Percentiles rank a stretch among this genome's conserved stretches.
Evolutionary conservation across 64 coral and sea anemone genomes (phyloP).

Genomic region (Stichodactyla mertensii): DNA sequence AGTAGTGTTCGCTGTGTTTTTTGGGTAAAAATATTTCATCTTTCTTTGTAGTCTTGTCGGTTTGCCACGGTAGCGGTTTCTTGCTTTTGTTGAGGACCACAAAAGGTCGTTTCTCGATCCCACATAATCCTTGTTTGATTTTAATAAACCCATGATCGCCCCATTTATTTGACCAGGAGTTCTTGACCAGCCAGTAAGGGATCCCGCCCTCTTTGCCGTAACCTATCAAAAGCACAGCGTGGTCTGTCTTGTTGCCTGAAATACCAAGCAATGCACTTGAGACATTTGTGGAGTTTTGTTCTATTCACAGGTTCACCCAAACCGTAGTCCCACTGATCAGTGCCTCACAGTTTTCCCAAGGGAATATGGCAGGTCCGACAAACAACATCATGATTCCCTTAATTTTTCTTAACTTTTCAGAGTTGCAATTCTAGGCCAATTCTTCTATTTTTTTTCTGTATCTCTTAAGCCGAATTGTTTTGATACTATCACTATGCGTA

Average conservation of each 20-base stretch:
- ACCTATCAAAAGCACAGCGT: slow-evolving; percentile 68
- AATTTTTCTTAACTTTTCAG: too few species aligned
- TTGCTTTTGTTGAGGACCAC: slow-evolving; percentile 61
- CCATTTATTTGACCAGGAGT: slow-evolving; percentile 91
- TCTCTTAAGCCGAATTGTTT: too few species aligned
- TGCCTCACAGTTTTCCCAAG: too few species aligned
- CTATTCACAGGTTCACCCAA: too few species aligned
- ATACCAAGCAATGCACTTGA: not conserved
- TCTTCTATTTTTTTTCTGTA: too few species aligned
- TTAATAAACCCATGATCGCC: slow-evolving; percentile 86
- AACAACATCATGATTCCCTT: too few species aligned
- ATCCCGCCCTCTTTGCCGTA: slow-evolving; percentile 70
- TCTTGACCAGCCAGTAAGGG: slow-evolving; percentile 93
- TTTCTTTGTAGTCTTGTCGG: slow-evolving; percentile 38
- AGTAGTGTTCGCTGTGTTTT: slow-evolving; percentile 6
- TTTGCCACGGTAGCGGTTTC: slow-evolving; percentile 61
- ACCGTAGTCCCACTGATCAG: too few species aligned
- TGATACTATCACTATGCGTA: too few species aligned
- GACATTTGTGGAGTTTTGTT: too few species aligned
- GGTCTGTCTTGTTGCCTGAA: slow-evolving; percentile 79
- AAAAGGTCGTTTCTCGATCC: slow-evolving; percentile 79
- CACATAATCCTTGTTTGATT: slow-evolving; percentile 75
- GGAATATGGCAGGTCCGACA: too few species aligned
- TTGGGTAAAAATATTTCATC: slow-evolving; percentile 6
- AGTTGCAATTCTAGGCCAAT: too few species aligned